Percentiles rank a stretch among this genome's conserved stretches.
Evolutionary conservation across 2,888 invertebrate genomes (phyloP).

Genomic region (Ormyrus rosae): DNA sequence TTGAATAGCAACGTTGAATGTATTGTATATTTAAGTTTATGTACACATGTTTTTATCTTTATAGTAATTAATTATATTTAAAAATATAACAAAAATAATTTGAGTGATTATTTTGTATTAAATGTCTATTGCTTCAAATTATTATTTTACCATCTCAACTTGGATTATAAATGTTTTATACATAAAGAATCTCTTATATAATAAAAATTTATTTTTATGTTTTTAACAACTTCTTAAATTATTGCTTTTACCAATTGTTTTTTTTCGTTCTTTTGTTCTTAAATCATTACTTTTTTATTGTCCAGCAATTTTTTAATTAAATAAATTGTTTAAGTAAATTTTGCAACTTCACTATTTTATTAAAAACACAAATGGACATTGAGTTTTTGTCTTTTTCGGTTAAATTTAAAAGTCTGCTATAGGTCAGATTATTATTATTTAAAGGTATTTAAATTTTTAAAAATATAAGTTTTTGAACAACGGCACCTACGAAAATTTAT

Average conservation of each 20-base stretch:
- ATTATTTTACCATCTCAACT: neutral
- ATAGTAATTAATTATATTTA: constrained; percentile 22
- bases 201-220: neutral
- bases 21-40: constrained; percentile 41
- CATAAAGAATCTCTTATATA: neutral
- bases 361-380: too few relatives aligned
- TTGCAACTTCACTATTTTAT: too few relatives aligned
- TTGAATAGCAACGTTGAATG: constrained; percentile 23
- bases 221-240: neutral
- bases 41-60: neutral
- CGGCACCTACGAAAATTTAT: too few relatives aligned
- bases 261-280: neutral
- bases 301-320: too few relatives aligned
- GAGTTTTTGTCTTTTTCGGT: too few relatives aligned
- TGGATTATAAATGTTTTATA: neutral
- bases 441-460: too few relatives aligned
- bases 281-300: neutral
- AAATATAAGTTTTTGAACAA: too few relatives aligned
- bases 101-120: neutral
- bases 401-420: too few relatives aligned
- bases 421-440: too few relatives aligned
- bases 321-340: too few relatives aligned
- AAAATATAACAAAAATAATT: constrained; percentile 15
- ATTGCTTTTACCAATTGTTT: neutral
- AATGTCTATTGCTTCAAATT: constrained; percentile 10